Evolutionary conservation across 2,113 vertebrate genomes (phyloP).

Genomic region (Phalacrocorax aristotelis): DNA sequence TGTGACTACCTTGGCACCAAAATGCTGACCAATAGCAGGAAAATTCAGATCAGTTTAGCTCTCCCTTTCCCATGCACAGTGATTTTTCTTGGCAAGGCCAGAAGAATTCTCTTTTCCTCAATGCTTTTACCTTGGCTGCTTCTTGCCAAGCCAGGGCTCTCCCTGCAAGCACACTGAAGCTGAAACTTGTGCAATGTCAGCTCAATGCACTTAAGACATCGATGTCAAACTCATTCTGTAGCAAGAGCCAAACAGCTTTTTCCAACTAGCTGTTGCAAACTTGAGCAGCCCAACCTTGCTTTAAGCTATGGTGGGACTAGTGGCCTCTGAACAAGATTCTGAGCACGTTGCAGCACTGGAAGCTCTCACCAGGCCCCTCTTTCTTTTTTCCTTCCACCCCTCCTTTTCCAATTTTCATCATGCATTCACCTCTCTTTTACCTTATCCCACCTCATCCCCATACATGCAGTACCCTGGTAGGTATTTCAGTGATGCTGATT

Average conservation of each 20-base stretch:
- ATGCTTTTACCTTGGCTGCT: not conserved
- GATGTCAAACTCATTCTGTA: not conserved
- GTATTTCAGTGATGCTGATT: not conserved
- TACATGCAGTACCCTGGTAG: not conserved
- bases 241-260: not conserved
- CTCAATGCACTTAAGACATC: not conserved
- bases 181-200: not conserved
- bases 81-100: constrained; percentile 2
- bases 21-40: not conserved
- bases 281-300: not conserved
- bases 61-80: not conserved
- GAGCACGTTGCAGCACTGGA: not conserved
- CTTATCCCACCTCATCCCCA: not conserved
- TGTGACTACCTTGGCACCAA: not conserved
- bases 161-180: not conserved
- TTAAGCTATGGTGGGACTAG: not conserved
- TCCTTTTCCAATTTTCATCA: not conserved
- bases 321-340: not conserved
- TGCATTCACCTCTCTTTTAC: not conserved
- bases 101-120: not conserved
- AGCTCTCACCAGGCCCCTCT: not conserved
- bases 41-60: not conserved
- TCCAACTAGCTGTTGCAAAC: not conserved
- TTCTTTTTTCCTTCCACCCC: not conserved
- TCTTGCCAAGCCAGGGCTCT: not conserved